These are phyloP conservation scores for Enteromius afrohamiltoni DNA, from an alignment of 2,797 vertebrate genomes.

Conservation along the genomic window DNA sequence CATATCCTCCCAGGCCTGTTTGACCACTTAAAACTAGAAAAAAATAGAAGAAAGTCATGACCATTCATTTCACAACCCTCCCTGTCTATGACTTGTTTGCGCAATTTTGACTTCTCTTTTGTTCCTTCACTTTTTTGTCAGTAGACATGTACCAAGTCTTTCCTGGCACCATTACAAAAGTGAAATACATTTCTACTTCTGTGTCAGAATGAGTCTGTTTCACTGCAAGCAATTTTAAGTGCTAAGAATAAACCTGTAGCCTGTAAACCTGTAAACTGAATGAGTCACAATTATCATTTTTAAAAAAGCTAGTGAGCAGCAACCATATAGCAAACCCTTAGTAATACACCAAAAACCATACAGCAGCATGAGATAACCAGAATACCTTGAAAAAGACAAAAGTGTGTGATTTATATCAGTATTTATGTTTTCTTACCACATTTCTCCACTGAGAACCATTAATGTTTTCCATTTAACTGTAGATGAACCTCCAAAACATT, in stretches of 20 bases:
- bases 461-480: not conserved
- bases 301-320: not conserved
- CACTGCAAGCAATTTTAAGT: not conserved
- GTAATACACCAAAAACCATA: not conserved
- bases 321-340: too few relatives aligned
- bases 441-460: not conserved
- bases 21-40: constrained; percentile 1
- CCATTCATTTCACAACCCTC: not conserved
- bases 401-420: not conserved
- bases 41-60: not conserved
- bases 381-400: not conserved
- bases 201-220: not conserved
- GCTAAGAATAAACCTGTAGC: not conserved
- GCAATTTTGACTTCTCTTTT: not conserved
- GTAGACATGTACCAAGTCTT: not conserved
- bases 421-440: not conserved
- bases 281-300: not conserved
- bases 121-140: constrained; percentile 4
- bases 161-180: not conserved
- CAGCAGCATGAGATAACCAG: not conserved
- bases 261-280: too few relatives aligned
- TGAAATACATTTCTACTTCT: not conserved
- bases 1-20: constrained; percentile 11
- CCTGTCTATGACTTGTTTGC: not conserved
- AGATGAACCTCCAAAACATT: not conserved